Base-by-base conservation (phyloP, 92 coral and sea anemone species). In the Isaurus tuberculatus region DNA sequence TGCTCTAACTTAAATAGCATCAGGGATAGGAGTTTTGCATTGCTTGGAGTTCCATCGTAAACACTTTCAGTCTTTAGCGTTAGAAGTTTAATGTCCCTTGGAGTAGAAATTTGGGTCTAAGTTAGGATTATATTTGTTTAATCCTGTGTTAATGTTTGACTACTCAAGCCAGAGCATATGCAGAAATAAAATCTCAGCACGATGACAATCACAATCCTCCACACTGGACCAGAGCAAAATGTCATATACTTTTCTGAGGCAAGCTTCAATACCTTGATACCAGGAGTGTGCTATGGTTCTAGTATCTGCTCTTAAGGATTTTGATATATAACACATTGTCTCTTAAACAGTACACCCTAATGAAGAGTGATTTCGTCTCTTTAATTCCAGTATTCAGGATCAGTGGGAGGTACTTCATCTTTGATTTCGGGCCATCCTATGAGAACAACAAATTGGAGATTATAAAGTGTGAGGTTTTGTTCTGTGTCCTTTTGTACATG, bases 201-300 rank as follows among this genome's bases (percentile, higher is more conserved):
- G n/a, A n/a, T n/a, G n/a, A n/a, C n/a, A n/a, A n/a, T n/a, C n/a
- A n/a, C n/a, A n/a, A n/a, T n/a, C n/a, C n/a, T n/a, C n/a, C n/a
- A n/a, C n/a, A n/a, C n/a, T n/a, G n/a, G n/a, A n/a, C 79, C 79
- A 72, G 48, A 72, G 32, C 22, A 72, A 61, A 33, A 20, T 40
- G 32, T 72, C 79, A 33, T 61, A n/a, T 22, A 61, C 79, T 37
- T 72, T 72, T 29, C 79, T 40, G 22, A 28, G 79, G 79, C 79
- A 72, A 13, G 79, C 37, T 72, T 72, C 79, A 25, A 49, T 49
- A 33, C 67, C 79, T 37, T 72, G 79, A 49, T 72, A 61, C 63
- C 79, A 28, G 26, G 79, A 72, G 48, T 72, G 79, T 72, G 51
- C 51, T 44, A 11, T 44, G 51, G 51, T 44, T 44, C 8, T 44